phyloP scores from a whole-genome alignment of 2,888 invertebrate genomes.

The Tetranychus truncatus region DNA sequence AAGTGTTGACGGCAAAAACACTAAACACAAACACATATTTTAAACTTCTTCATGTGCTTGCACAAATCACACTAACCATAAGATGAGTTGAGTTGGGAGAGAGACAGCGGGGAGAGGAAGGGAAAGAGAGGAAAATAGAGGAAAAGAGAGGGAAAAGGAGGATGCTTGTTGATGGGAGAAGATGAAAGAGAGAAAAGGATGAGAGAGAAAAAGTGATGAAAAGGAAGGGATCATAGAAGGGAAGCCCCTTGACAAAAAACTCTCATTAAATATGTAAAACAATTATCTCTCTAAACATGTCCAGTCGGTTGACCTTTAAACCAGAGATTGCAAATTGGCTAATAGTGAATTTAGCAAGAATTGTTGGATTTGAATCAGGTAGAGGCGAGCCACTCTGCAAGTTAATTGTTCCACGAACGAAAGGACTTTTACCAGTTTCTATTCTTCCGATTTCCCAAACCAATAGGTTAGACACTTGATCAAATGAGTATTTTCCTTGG shows the following conservation, averaged over 20 bases:
- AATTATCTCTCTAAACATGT: constrained; percentile 80
- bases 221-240: too few species aligned
- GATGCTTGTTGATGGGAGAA: neutral
- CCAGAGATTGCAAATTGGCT: constrained; percentile 87
- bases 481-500: constrained; percentile 93
- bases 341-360: constrained; percentile 66
- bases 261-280: too few species aligned
- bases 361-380: constrained; percentile 73
- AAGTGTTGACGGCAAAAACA: too few species aligned
- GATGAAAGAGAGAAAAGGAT: neutral
- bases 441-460: constrained; percentile 96
- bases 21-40: too few species aligned
- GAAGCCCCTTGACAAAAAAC: too few species aligned
- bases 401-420: constrained; percentile 55
- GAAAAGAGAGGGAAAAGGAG: constrained; percentile 1
- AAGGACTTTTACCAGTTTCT: constrained; percentile 74
- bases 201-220: too few species aligned
- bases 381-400: constrained; percentile 48
- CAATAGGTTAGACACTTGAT: constrained; percentile 84
- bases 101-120: neutral
- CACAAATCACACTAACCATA: neutral
- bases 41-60: neutral
- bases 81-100: neutral
- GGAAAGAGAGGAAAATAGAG: too few species aligned
- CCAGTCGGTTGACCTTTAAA: constrained; percentile 81